Conservation (phyloP, 2,113 vertebrate species). For the Athene cunicularia region DNA sequence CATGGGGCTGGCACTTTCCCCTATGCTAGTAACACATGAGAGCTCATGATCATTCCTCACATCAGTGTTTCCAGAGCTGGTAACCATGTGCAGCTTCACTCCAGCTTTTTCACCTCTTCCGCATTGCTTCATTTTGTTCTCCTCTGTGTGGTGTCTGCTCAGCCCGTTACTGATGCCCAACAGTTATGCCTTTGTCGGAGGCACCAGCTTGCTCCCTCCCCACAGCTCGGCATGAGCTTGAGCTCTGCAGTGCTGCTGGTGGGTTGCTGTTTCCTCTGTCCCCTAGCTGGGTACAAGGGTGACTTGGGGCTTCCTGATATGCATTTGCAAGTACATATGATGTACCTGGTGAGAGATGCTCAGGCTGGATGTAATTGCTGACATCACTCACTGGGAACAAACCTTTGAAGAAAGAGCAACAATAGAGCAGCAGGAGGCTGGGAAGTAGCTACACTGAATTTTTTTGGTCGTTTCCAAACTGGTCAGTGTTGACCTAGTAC, state of each 20-base stretch:
- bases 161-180: rapidly evolving
- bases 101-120: neutral
- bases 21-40: neutral
- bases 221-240: neutral
- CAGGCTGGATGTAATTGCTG: neutral
- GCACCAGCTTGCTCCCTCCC: neutral
- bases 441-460: neutral
- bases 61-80: neutral
- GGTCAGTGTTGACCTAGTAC: neutral
- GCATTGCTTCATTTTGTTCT: neutral
- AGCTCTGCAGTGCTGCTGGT: neutral
- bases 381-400: neutral
- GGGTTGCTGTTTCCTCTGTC: neutral
- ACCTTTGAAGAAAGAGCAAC: neutral
- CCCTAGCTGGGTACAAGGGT: neutral
- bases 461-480: neutral
- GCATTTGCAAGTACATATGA: neutral
- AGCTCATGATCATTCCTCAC: neutral
- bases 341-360: neutral
- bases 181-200: neutral
- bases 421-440: neutral
- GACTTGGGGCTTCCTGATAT: neutral
- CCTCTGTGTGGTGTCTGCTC: neutral
- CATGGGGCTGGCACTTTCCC: rapidly evolving
- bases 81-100: neutral